Evolutionary conservation across 2,888 invertebrate species (phyloP).

Genomic region (Neocrepidodera transversa): DNA sequence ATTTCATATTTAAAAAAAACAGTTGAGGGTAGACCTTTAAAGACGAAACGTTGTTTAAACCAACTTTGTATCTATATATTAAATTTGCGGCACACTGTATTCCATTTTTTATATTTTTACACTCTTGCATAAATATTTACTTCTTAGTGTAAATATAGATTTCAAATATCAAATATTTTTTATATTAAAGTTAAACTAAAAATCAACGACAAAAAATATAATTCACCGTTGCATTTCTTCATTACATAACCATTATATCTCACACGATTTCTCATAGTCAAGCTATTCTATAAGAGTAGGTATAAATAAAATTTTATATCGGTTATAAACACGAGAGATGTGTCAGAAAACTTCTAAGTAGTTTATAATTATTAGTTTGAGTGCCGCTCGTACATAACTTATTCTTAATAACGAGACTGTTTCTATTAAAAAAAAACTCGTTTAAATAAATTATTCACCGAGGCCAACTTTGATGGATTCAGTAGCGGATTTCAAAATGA

Average conservation of each 20-base stretch:
- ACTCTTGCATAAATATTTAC: too few species aligned
- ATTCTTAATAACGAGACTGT: constrained; percentile 41
- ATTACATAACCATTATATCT: background rate
- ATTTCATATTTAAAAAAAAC: too few species aligned
- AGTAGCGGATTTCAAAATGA: constrained; percentile 8
- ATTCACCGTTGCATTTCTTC: background rate
- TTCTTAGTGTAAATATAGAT: too few species aligned
- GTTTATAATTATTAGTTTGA: constrained; percentile 55
- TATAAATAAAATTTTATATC: constrained; percentile 16
- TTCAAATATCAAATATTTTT: too few species aligned
- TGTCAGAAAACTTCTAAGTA: constrained; percentile 55
- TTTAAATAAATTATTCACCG: constrained; percentile 41
- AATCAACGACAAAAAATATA: too few species aligned
- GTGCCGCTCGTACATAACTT: constrained; percentile 39
- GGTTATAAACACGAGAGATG: constrained; percentile 45
- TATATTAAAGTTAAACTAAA: too few species aligned
- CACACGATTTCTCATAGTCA: constrained; percentile 6
- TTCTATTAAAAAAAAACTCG: constrained; percentile 38
- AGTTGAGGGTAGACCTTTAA: too few species aligned
- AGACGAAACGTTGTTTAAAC: too few species aligned
- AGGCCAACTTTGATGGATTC: constrained; percentile 6
- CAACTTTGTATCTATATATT: too few species aligned
- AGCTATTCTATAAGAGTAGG: too few species aligned
- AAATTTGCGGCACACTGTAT: too few species aligned
- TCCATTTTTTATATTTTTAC: too few species aligned